Evolutionary conservation across 2,888 invertebrate genomes (phyloP).

Genomic region (Neelides folsomi): DNA sequence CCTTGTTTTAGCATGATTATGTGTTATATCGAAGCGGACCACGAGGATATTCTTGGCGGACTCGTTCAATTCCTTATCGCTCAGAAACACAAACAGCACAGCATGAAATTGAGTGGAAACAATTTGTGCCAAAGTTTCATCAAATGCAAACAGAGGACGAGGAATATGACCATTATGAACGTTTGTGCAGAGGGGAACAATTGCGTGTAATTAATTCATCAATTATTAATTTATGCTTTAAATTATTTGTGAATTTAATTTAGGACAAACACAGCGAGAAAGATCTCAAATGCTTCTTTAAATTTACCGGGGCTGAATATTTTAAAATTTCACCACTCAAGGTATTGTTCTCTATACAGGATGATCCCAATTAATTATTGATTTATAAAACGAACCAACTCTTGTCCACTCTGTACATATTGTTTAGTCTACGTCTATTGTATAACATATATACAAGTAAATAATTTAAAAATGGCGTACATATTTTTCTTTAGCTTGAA

Average conservation of each 20-base stretch:
- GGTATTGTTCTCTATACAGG: slow-evolving; percentile 11
- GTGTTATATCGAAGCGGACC: slow-evolving; percentile 34
- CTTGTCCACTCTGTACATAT: no score
- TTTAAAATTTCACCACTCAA: slow-evolving; percentile 27
- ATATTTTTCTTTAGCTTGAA: slow-evolving; percentile 28
- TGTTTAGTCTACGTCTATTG: no score
- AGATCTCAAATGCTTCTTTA: slow-evolving; percentile 22
- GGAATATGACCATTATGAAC: slow-evolving; percentile 34
- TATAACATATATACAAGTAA: no score
- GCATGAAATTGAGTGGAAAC: slow-evolving; percentile 30
- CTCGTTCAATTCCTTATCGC: slow-evolving; percentile 32
- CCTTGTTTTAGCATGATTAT: slow-evolving; percentile 33
- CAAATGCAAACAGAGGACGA: slow-evolving; percentile 35
- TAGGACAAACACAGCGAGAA: no score
- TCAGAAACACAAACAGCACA: slow-evolving; percentile 14
- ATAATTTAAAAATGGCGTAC: no score
- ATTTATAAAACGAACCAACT: no score
- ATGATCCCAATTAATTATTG: no score
- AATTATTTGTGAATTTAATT: no score
- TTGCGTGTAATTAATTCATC: slow-evolving; percentile 29
- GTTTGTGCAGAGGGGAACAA: slow-evolving; percentile 36
- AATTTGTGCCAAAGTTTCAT: slow-evolving; percentile 29
- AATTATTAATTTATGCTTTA: no score
- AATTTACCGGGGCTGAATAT: slow-evolving; percentile 17
- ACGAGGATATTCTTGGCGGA: slow-evolving; percentile 34